Base-by-base conservation (phyloP, 2,888 invertebrate genomes). In the Bellardia pandia region DNA sequence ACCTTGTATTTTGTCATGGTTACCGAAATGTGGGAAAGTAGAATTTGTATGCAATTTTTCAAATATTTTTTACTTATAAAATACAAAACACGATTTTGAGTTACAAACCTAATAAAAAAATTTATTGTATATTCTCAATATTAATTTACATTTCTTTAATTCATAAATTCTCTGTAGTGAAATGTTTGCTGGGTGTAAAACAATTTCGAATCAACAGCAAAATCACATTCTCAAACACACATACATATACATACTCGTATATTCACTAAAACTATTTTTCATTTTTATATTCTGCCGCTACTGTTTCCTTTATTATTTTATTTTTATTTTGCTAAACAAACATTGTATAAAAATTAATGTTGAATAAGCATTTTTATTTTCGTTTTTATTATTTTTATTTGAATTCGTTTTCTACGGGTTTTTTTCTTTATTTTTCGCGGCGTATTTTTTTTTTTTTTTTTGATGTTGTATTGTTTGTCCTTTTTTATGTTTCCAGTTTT, bases 301-400 rank as follows among this genome's bases (percentile, higher is more conserved):
- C 56, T 56, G 56, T 72, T 72, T 56, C 40, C 30, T 9, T 75
- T 30, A 16, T 40, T 77, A 45, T 66, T 33, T 74, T n/a, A 40
- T 62, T 68, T 82, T 51, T 58, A 23, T 76, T 68, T 53, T 72
- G 62, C 23, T 66, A 64, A 83, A 45, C 64, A 72, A 83, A 77
- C 64, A 83, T 69, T 78, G 58, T 45, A 78, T 64, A 77, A 80
- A 71, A 71, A 77, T 53, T 77, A 66, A 66, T 77, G 83, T 72
- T 77, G 83, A 77, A 72, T 83, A 83, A 83, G 77, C 83, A 77
- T 77, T 83, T 83, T 75, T 75, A 64, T 76, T 75, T 75, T 62
- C 7, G 37, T 51, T 53, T 76, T 78, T 75, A 64, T 68, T 66
- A 74, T 66, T 74, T 81, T 74, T 81, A 58, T 75, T 75, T 82